Base-by-base conservation (phyloP, 2,113 vertebrate species). In the Neogale vison region DNA sequence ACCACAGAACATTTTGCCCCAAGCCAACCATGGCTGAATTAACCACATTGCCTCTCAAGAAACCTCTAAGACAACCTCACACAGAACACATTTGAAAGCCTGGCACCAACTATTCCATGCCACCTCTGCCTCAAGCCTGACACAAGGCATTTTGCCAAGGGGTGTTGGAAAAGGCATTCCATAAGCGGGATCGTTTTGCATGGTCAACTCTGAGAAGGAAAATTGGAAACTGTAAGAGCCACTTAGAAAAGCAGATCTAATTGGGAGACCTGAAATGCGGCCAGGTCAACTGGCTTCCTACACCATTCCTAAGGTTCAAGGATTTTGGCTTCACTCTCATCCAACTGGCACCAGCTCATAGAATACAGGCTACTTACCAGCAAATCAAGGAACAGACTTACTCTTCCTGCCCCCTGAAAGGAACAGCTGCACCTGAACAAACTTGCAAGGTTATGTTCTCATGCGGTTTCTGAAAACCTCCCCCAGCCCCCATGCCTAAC, bases 381-480 rank as follows among this genome's bases (percentile, higher is more conserved):
- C 92, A 93, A 95, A 93, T 80, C 93, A 88, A 94, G 88, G 57
- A 94, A 79, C 67, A 87, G 71, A 88, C 86, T 76, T 79, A 83
- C 86, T 87, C 96, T 88, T 88, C 72, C 88, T 94, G 55, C 63
- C 77, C 55, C 69, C 12, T 12, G 52, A 97, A 90, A 96, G 84
- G 88, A 88, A 67, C 83, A 85, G 52, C 84, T 65, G 83, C 97
- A 96, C 97, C 94, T 98, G 97, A 97, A 92, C 95, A 97, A 97
- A 97, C 95, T 95, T 47, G 90, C 50, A 74, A 92, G 93, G 47
- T 57, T 57, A 69, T 55, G 61, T 67, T 95, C 21, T 9, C 20
- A 4, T 12, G 81, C 39, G 84, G 45, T 93, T 96, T 80, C 94
- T 76, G 81, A 89, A 93, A 96, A 96, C 93, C 57, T 79, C 86